Conservation (phyloP, 2,113 vertebrate species). For the Phoenicopterus ruber region DNA sequence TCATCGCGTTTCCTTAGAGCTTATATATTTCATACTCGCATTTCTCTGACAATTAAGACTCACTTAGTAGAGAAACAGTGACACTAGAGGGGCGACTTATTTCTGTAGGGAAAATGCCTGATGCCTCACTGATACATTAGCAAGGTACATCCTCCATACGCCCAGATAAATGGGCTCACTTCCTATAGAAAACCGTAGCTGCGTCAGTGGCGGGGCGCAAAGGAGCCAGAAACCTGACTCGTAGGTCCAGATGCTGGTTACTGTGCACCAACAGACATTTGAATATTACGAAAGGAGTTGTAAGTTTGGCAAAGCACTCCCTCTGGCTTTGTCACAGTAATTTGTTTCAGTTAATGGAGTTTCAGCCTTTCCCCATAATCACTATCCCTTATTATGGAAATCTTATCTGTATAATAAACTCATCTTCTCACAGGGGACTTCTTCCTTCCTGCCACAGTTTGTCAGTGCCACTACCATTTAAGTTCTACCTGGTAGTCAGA, state of each 20-base stretch:
- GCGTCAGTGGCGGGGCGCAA: accelerated
- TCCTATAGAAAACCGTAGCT: not conserved
- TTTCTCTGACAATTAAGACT: not conserved
- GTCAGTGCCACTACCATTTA: slow-evolving; percentile 37
- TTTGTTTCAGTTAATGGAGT: slow-evolving; percentile 63
- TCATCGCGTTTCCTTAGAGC: not conserved
- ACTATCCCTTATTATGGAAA: slow-evolving; percentile 59
- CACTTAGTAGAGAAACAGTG: not conserved
- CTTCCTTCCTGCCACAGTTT: slow-evolving; percentile 31
- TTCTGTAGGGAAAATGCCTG: not conserved
- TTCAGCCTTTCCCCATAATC: slow-evolving; percentile 53
- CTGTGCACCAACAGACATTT: not conserved
- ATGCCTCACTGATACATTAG: not conserved
- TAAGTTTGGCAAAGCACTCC: slow-evolving; percentile 55
- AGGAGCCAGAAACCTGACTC: not conserved
- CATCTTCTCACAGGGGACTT: slow-evolving; percentile 42
- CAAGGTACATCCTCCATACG: not conserved
- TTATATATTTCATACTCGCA: not conserved
- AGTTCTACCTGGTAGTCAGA: not conserved
- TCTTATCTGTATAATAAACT: slow-evolving; percentile 66
- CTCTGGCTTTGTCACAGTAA: slow-evolving; percentile 56
- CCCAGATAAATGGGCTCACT: not conserved
- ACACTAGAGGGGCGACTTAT: not conserved
- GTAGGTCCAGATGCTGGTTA: not conserved
- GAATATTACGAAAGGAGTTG: slow-evolving; percentile 21